Base-by-base conservation (phyloP, 2,797 vertebrate genomes). In the Octomys mimax region DNA sequence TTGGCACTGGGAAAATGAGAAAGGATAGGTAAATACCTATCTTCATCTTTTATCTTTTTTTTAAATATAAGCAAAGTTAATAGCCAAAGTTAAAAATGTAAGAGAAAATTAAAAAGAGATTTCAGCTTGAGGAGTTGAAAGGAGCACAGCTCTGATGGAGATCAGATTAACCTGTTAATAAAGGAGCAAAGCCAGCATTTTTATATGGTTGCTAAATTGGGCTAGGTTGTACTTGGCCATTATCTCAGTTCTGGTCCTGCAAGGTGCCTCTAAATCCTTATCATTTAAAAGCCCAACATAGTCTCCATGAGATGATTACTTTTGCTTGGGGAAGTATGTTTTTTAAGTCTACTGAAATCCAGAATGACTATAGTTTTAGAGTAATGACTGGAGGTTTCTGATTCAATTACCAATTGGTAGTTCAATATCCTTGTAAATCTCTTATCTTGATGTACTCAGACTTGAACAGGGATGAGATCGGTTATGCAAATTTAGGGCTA, bases 21-120 rank as follows among this genome's bases (percentile, higher is more conserved):
- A 95, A 95, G 3, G 24, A 19, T 83, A 96, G 39, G 91, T 94
- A 80, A 59, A 95, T 89, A 84, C 9, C 12, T 61, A 87, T 84
- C 62, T 96, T 94, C 89, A 93, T 78, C 46, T 46, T 70, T 39
- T 26, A 5, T 24, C 11, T 75, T 46, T 42, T 75, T 49, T 22
- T 26, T 2, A 73, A 77, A 28, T 49, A 19, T 31, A 77, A 28
- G 26, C 26, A 31, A 77, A 75, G 22, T 75, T 28, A 73, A 42
- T 42, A 42, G 39, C 22, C 11, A 73, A 73, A 46, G 36, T 73
- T 22, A 75, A 75, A 46, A 75, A 75, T 16, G 6, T 16, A 77
- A 49, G 73, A 77, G 13, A 77, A 77, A 77, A 18, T 49, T 42
- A 26, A 77, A 28, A 31, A 77, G 26, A 6, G 3, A 77, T 28